Evolutionary conservation across 2,888 invertebrate genomes (phyloP).

Genomic region (Catocala nupta): DNA sequence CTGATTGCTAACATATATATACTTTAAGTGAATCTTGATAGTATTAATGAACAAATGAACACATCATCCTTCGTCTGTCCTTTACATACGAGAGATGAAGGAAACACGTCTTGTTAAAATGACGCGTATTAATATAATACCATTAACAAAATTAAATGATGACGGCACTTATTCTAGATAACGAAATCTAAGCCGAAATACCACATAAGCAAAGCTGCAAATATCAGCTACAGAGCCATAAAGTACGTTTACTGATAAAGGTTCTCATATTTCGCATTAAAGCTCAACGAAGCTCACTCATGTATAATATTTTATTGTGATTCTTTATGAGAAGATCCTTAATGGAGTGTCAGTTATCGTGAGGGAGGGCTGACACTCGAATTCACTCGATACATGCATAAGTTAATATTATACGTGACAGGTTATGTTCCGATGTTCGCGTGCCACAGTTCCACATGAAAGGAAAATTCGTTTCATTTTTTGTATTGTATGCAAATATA

Average conservation of each 20-base stretch:
- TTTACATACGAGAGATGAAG: too few relatives aligned
- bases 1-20: not conserved
- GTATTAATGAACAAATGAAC: too few relatives aligned
- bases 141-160: too few relatives aligned
- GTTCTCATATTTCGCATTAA: too few relatives aligned
- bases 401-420: constrained; percentile 12
- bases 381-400: constrained; percentile 19
- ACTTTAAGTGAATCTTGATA: not conserved
- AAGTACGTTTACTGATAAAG: too few relatives aligned
- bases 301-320: constrained; percentile 1
- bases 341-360: constrained; percentile 11
- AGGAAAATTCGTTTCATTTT: not conserved
- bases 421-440: constrained; percentile 1
- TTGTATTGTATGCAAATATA: constrained; percentile 27
- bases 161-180: too few relatives aligned
- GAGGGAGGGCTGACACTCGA: constrained; percentile 2
- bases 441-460: not conserved
- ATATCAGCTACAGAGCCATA: too few relatives aligned
- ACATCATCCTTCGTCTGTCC: too few relatives aligned
- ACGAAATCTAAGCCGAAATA: too few relatives aligned
- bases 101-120: too few relatives aligned
- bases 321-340: constrained; percentile 5
- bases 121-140: too few relatives aligned
- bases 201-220: too few relatives aligned
- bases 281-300: not conserved